Base-by-base conservation (phyloP, 2,113 vertebrate genomes). In the Microtus ochrogaster region DNA sequence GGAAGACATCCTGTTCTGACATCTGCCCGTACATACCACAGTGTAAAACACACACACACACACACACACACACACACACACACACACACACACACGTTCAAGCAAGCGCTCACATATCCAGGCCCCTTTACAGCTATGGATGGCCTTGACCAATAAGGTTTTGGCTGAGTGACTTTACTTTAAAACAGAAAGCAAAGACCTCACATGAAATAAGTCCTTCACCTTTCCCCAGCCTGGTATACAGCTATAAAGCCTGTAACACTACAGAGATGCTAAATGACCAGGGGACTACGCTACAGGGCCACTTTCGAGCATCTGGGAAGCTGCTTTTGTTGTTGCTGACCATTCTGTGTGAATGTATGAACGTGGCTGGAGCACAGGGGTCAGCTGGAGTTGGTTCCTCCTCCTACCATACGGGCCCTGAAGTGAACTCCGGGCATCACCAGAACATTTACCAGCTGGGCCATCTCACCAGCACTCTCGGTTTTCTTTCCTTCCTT, bases 141-240 rank as follows among this genome's bases (percentile, higher is more conserved):
- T 39, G 36, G 52, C 70, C 55, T 33, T 86, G 66, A 39, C 49
- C 66, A 91, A 21, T 10, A n/a, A 93, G 12, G 11, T 24, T 11
- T 16, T 39, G 36, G 24, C 52, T 55, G 52, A 21, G 79, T 12
- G 4, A 16, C 10, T 16, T 85, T 90, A 77, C 21, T 94, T 77
- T 17, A 61, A 84, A 84, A 81, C 70, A 93, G 68, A 96, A 91
- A 24, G 52, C 88, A 87, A 84, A 92, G 68, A 26, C 17, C 81
- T 36, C 12, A 28, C 7, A 16, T 26, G 58, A 52, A 82, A 47
- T 39, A 84, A 63, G 86, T 17, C 52, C 28, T 52, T 22, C 89
- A 33, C 52, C 81, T 77, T 72, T 72, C 55, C 70, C 30, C 65
- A 84, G 41, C 41, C 89, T 88, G 63, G 72, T 65, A 76, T 0